These are phyloP conservation scores for Saccopteryx leptura DNA, from an alignment of 2,113 vertebrate species.

Conservation along the genomic window DNA sequence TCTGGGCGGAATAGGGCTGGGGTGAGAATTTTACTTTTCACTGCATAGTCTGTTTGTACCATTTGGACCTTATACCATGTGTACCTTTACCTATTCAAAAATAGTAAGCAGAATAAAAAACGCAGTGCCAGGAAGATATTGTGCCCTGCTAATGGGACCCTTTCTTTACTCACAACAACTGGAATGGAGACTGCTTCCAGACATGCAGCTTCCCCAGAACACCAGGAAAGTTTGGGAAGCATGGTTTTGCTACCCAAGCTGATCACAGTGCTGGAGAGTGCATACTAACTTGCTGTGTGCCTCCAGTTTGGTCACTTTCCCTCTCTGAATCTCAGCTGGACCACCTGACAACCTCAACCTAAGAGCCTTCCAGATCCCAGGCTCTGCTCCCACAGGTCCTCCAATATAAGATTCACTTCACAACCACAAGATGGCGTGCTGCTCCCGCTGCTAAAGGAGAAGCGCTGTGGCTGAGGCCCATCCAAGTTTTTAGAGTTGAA, in stretches of 20 bases:
- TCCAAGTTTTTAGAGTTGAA: not conserved
- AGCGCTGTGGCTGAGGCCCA: not conserved
- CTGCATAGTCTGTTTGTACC: not conserved
- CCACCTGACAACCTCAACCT: not conserved
- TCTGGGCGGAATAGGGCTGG: not conserved
- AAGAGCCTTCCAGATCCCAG: not conserved
- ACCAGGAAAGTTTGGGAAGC: not conserved
- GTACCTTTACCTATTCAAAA: not conserved
- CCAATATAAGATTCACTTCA: not conserved
- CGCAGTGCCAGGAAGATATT: not conserved
- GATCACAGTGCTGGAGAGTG: not conserved
- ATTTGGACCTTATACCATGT: not conserved
- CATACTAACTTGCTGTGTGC: not conserved
- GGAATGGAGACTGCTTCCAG: not conserved
- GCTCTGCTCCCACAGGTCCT: not conserved
- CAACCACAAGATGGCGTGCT: conserved; percentile 71
- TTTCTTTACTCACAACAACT: not conserved
- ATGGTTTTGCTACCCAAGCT: not conserved
- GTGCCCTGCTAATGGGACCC: not conserved
- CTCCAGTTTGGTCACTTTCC: not conserved
- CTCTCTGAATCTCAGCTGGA: not conserved
- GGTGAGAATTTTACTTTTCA: not conserved
- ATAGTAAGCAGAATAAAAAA: not conserved
- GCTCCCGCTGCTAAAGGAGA: not conserved
- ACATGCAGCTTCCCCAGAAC: not conserved